Percentiles rank a stretch among this genome's conserved stretches.
These are phyloP conservation scores for Drosophila bocki DNA, from an alignment of 1,140 invertebrate genomes.

Conservation along the genomic window DNA sequence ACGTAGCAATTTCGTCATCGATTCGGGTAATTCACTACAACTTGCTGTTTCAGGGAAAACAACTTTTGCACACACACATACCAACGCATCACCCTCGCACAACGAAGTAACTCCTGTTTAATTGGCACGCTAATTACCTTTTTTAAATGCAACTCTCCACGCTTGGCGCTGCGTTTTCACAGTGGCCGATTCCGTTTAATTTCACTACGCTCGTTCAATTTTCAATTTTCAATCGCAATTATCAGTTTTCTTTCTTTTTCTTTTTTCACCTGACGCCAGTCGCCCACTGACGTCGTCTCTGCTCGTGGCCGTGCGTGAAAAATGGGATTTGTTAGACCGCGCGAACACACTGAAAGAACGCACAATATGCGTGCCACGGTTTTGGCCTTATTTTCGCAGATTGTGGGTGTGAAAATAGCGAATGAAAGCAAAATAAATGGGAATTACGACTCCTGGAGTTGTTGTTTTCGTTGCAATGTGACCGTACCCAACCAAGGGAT, in stretches of 20 bases:
- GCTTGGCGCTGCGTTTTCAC: conserved; percentile 64
- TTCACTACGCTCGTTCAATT: conserved; percentile 21
- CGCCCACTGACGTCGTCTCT: conserved; percentile 34
- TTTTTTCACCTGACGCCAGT: conserved; percentile 38
- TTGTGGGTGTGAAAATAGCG: conserved; percentile 34
- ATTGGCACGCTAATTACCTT: conserved; percentile 68
- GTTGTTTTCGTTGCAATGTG: conserved; percentile 9
- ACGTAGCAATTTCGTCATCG: conserved; percentile 70
- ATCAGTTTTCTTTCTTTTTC: conserved; percentile 18
- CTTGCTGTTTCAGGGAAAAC: conserved; percentile 72
- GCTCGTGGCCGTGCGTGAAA: neutral
- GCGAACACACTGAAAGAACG: conserved; percentile 1
- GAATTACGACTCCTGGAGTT: conserved; percentile 30
- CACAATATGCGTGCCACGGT: conserved; percentile 16
- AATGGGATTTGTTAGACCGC: neutral
- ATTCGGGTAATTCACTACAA: conserved; percentile 62
- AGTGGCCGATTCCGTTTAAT: conserved; percentile 63
- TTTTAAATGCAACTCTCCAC: conserved; percentile 70
- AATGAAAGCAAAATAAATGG: conserved; percentile 49
- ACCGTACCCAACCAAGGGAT: neutral
- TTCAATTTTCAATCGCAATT: conserved; percentile 30
- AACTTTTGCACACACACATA: conserved; percentile 62
- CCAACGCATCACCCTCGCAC: conserved; percentile 19
- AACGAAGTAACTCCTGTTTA: conserved; percentile 36
- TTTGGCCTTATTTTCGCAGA: conserved; percentile 12